A percentile compares a stretch with the other conserved stretches of the same genome.
These are phyloP conservation scores for Gymnopithys bicolor DNA, from an alignment of 2,797 vertebrate species.

Conservation along the genomic window DNA sequence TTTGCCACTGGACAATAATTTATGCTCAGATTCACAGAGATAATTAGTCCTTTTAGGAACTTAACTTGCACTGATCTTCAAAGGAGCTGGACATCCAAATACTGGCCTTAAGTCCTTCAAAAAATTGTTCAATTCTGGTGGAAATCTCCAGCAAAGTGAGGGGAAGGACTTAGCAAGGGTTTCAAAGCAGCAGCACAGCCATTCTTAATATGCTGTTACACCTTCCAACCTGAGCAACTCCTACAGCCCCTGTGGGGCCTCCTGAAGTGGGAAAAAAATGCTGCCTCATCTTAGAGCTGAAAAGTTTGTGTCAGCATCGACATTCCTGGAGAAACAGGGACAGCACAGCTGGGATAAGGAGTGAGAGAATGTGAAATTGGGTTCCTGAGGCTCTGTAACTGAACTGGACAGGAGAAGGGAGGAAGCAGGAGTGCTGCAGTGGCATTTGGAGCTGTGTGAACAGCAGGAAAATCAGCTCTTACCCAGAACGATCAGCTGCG, in stretches of 20 bases:
- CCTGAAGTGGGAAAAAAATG: background rate
- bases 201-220: background rate
- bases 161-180: background rate
- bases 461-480: constrained; percentile 1
- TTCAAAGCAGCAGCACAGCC: background rate
- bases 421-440: background rate
- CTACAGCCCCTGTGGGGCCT: background rate
- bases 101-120: background rate
- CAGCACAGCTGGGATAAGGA: background rate
- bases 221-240: background rate
- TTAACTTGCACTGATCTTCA: background rate
- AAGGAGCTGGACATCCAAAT: background rate
- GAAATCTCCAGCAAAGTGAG: background rate
- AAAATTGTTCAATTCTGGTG: background rate
- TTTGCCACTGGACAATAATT: background rate
- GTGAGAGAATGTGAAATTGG: background rate
- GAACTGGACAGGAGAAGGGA: background rate
- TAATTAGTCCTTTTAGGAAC: background rate
- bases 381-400: background rate
- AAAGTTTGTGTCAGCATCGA: background rate
- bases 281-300: background rate
- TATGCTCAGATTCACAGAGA: background rate
- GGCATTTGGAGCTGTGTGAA: background rate
- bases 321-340: background rate
- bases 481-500: constrained; percentile 87